Percentiles rank a stretch among this genome's conserved stretches.
phyloP scores from a whole-genome alignment of 2,797 vertebrate species.

The Triplophysa yarkandensis region DNA sequence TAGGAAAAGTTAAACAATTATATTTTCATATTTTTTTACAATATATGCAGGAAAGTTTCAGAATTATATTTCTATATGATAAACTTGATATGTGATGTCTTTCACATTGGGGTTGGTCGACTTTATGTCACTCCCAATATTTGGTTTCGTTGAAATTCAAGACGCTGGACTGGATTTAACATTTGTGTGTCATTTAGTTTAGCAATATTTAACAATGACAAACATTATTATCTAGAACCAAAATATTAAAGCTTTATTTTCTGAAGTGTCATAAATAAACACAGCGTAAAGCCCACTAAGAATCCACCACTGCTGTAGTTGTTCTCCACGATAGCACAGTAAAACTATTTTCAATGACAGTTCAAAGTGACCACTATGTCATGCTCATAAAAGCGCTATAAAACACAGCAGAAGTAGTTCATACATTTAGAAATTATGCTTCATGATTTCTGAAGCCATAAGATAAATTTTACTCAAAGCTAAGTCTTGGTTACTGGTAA shows the following conservation, averaged over 20 bases:
- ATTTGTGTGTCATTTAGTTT: no score
- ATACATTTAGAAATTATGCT: background rate
- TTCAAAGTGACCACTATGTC: background rate
- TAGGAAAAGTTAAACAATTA: no score
- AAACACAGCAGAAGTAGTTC: background rate
- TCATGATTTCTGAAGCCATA: background rate
- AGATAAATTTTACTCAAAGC: background rate
- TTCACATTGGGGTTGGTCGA: no score
- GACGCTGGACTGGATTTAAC: no score
- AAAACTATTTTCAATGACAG: background rate
- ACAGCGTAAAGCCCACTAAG: background rate
- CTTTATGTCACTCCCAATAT: no score
- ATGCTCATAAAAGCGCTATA: background rate
- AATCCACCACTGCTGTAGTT: background rate
- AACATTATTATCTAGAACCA: no score
- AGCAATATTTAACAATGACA: no score
- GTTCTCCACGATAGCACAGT: background rate
- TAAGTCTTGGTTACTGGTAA: background rate
- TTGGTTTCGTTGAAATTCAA: no score
- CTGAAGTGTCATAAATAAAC: background rate
- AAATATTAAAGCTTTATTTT: background rate
- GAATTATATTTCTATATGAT: no score
- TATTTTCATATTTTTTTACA: no score
- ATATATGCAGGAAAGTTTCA: no score
- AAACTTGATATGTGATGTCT: no score